Evolutionary conservation across 1,140 invertebrate species (phyloP).

Genomic region (Drosophila carrolli): DNA sequence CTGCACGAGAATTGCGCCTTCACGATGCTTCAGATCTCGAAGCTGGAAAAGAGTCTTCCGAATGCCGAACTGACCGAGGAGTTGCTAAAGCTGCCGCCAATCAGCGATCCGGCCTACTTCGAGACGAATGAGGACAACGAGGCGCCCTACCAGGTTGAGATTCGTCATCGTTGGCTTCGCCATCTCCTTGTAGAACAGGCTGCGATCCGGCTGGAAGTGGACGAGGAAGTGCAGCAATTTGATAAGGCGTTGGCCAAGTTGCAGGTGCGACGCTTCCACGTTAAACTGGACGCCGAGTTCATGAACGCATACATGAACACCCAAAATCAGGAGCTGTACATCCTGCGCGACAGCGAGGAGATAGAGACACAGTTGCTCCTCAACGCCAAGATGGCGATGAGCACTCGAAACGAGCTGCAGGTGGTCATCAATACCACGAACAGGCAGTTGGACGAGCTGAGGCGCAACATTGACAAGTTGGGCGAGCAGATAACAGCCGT

Average conservation of each 20-base stretch:
- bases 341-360: conserved; percentile 91
- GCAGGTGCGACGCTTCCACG: conserved; percentile 87
- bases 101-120: conserved; percentile 54
- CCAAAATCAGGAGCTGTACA: conserved; percentile 91
- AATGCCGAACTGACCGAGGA: neutral
- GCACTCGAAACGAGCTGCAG: conserved; percentile 80
- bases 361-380: conserved; percentile 88
- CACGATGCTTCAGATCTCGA: conserved; percentile 31
- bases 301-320: conserved; percentile 89
- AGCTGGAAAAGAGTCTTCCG: conserved; percentile 18
- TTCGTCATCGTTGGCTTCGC: conserved; percentile 66
- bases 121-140: conserved; percentile 53
- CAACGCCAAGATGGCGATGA: conserved; percentile 86
- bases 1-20: conserved; percentile 47
- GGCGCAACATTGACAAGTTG: conserved; percentile 86
- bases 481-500: conserved; percentile 86
- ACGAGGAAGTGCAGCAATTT: conserved; percentile 87
- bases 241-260: conserved; percentile 88
- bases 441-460: conserved; percentile 86
- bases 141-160: conserved; percentile 59
- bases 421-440: conserved; percentile 86
- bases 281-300: conserved; percentile 88
- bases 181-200: conserved; percentile 87
- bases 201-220: conserved; percentile 87
- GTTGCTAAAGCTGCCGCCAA: conserved; percentile 21